Percentiles rank a stretch among this genome's conserved stretches.
Evolutionary conservation across 2,113 vertebrate genomes (phyloP).

Genomic region (Elanus axillaris): DNA sequence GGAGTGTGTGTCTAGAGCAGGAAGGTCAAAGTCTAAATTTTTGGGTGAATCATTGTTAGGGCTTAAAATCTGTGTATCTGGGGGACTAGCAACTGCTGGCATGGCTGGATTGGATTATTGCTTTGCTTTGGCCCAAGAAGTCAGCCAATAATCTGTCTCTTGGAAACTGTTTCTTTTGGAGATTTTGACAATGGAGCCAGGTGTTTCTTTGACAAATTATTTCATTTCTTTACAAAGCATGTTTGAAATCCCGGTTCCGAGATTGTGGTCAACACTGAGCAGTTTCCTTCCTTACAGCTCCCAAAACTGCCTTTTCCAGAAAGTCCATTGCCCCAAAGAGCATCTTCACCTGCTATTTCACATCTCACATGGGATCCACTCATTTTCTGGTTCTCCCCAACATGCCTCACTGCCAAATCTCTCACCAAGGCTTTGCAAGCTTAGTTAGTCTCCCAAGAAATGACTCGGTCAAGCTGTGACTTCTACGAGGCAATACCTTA

Average conservation of each 20-base stretch:
- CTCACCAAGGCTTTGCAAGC: not conserved
- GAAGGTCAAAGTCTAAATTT: not conserved
- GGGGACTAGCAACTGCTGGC: not conserved
- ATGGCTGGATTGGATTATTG: not conserved
- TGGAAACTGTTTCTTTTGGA: not conserved
- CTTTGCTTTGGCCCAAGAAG: not conserved
- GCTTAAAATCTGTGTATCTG: not conserved
- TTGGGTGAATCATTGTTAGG: not conserved
- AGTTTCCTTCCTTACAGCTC: not conserved
- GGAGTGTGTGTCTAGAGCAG: not conserved
- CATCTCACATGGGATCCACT: not conserved
- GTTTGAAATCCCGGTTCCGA: not conserved
- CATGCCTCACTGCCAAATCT: not conserved
- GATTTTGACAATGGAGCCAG: not conserved
- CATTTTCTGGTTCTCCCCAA: not conserved
- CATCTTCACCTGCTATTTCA: not conserved
- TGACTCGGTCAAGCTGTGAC: not conserved
- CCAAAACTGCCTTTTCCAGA: not conserved
- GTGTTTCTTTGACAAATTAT: not conserved
- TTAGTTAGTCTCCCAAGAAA: not conserved
- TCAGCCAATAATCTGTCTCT: not conserved
- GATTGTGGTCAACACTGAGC: rapidly evolving
- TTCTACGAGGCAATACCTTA: not conserved
- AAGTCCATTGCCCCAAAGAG: not conserved
- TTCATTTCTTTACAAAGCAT: not conserved